Evolutionary conservation across 2,113 vertebrate species (phyloP), one percentile per base, ranked within the genome.

Genomic region (Sinocyclocheilus anshuiensis): DNA sequence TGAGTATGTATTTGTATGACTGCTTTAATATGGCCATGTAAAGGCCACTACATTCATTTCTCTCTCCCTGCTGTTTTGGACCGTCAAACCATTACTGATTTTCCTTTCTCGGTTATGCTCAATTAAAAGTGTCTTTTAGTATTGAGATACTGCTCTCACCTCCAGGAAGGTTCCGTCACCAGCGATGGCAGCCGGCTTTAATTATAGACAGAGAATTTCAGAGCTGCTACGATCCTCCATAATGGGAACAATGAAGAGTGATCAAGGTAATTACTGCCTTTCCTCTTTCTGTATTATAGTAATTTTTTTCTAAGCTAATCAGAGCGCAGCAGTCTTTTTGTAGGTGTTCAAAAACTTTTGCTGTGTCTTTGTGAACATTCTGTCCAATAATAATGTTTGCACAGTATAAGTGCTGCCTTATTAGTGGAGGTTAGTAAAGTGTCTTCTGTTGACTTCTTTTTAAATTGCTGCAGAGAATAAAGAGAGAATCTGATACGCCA

Each of bases 251-350:
- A 88, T 77, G 71, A 77, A 72, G 36, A 82, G 78, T 71, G 83
- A 85, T 88, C 45, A 88, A 76, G 83, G 59, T 88, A 88, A 88
- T 88, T 85, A 48, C 61, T 81, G 83, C n/a, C 84, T 76, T 69
- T 69, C 75, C 50, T 75, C 71, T 88, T 59, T 26, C 61, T 76
- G 61, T 77, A 85, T 76, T 76, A 75, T 42, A 71, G 81, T 77
- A 20, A 77, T 82, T 85, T 85, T 20, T n/a, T 65, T 45, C 69
- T 36, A 61, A 82, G 83, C 71, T 75, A 82, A 77, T 77, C 42
- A 81, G 39, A 81, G 78, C 59, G 1, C 24, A n/a, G 24, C 42
- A 76, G 26, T 29, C 24, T 82, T 65, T 29, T 39, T 10, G 3
- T 26, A 65, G 72, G 20, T 15, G 69, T 53, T 50, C 39, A 39